phyloP scores from a whole-genome alignment of 1,140 invertebrate genomes.

The Pseudachorutes palmiensis region DNA sequence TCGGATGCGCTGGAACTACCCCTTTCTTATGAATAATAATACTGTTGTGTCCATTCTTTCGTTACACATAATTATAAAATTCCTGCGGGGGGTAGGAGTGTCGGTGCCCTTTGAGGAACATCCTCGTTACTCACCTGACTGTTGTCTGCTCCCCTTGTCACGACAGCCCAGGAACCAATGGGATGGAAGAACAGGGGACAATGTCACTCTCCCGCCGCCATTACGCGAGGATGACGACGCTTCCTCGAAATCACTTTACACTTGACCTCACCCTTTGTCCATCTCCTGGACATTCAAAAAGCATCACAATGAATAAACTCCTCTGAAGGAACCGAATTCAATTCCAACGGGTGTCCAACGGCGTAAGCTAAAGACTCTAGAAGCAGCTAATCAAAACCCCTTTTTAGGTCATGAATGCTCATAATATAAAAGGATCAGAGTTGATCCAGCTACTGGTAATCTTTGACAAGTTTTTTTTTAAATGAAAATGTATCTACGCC shows the following conservation, averaged over 20 bases:
- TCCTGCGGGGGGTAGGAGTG: conserved; percentile 35
- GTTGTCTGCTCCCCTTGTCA: background rate
- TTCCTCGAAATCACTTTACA: conserved; percentile 26
- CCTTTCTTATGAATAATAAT: background rate
- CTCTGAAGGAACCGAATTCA: background rate
- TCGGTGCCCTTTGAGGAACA: conserved; percentile 37
- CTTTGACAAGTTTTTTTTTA: too few relatives aligned
- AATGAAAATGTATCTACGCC: too few relatives aligned
- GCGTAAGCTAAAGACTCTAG: too few relatives aligned
- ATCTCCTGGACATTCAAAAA: background rate
- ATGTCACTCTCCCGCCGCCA: conserved; percentile 34
- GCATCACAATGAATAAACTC: background rate
- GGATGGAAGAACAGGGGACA: background rate
- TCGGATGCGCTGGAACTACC: too few relatives aligned
- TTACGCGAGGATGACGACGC: conserved; percentile 29
- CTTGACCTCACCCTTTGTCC: conserved; percentile 5
- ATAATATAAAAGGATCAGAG: too few relatives aligned
- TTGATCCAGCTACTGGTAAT: too few relatives aligned
- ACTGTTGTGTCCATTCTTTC: background rate
- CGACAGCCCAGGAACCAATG: background rate
- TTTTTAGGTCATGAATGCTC: too few relatives aligned
- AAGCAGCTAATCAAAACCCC: too few relatives aligned
- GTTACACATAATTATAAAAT: conserved; percentile 38
- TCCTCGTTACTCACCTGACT: conserved; percentile 37
- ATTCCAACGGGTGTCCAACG: too few relatives aligned